A percentile compares a stretch with the other conserved stretches of the same genome.
phyloP scores from a whole-genome alignment of 2,797 vertebrate species.

The Onychomys arenicola region DNA sequence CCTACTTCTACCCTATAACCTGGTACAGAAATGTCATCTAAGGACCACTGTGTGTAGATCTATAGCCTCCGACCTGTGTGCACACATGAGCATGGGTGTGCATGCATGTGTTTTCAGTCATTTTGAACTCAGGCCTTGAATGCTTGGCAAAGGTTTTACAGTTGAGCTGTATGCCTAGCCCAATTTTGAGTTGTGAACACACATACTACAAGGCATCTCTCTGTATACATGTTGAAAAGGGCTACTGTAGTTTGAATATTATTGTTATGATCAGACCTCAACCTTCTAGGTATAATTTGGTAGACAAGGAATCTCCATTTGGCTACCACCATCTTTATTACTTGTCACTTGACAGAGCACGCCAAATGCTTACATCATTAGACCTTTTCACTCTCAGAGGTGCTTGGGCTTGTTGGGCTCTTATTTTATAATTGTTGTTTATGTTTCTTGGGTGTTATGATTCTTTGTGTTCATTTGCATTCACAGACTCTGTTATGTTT shows the following conservation, averaged over 20 bases:
- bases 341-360: not conserved
- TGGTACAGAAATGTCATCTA: not conserved
- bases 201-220: not conserved
- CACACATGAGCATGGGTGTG: not conserved
- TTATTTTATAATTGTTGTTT: slow-evolving; percentile 7
- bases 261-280: not conserved
- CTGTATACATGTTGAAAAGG: not conserved
- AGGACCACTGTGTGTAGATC: not conserved
- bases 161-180: not conserved
- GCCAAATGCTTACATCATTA: not conserved
- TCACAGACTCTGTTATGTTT: not conserved
- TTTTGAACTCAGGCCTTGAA: not conserved
- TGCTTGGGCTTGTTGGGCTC: not conserved
- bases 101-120: accelerated
- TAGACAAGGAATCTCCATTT: slow-evolving; percentile 6
- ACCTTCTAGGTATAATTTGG: not conserved
- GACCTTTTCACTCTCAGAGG: not conserved
- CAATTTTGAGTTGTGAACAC: not conserved
- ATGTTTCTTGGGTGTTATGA: not conserved
- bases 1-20: no score
- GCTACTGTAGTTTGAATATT: not conserved
- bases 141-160: not conserved
- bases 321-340: not conserved
- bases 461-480: not conserved
- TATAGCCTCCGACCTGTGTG: not conserved